phyloP scores from a whole-genome alignment of 2,888 invertebrate genomes.

The Byasa hedistus region DNA sequence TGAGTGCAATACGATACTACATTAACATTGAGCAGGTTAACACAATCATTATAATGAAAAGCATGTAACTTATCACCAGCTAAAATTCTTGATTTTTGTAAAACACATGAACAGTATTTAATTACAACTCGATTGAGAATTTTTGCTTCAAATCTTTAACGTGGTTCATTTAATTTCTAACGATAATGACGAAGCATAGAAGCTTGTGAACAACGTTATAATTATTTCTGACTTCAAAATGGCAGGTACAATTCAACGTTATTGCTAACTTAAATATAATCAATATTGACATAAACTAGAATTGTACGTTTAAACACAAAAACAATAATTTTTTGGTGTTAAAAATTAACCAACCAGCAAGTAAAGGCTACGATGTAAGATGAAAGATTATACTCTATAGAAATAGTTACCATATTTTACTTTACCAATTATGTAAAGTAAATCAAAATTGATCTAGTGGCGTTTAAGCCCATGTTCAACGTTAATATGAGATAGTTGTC shows the following conservation, averaged over 20 bases:
- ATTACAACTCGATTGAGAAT: too few species aligned
- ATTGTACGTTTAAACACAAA: too few species aligned
- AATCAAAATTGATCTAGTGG: slow-evolving; percentile 57
- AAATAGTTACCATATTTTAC: not conserved
- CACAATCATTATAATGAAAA: too few species aligned
- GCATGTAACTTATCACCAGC: too few species aligned
- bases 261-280: not conserved
- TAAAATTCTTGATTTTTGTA: too few species aligned
- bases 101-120: too few species aligned
- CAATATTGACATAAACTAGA: not conserved
- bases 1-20: too few species aligned
- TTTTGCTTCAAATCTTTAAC: not conserved
- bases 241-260: not conserved
- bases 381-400: too few species aligned
- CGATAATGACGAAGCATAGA: not conserved
- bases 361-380: too few species aligned
- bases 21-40: too few species aligned
- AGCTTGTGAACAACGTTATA: not conserved
- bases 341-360: too few species aligned
- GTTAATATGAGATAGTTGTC: slow-evolving; percentile 46
- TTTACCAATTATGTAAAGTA: slow-evolving; percentile 42
- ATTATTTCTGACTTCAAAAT: not conserved
- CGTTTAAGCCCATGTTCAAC: slow-evolving; percentile 38
- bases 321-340: too few species aligned
- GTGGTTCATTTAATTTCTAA: not conserved